Evolutionary conservation across 2,888 invertebrate genomes (phyloP).

Genomic region (Tipula unca): DNA sequence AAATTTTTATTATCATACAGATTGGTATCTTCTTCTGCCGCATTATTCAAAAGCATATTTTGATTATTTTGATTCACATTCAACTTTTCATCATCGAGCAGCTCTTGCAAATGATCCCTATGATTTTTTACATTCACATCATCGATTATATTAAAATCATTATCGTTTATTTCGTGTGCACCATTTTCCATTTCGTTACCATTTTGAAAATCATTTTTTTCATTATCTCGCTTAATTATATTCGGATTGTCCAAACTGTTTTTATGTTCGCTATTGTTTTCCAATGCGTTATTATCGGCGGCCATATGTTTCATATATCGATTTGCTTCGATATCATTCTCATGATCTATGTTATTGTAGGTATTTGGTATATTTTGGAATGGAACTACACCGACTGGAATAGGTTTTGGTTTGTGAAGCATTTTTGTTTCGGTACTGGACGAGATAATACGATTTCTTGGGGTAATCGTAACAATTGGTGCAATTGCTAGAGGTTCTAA

Average conservation of each 20-base stretch:
- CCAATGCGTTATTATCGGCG: neutral
- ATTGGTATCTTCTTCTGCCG: slow-evolving; percentile 33
- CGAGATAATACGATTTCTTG: neutral
- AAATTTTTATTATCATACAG: slow-evolving; percentile 32
- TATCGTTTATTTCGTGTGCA: slow-evolving; percentile 39
- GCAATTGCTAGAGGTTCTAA: neutral
- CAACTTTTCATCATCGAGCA: slow-evolving; percentile 29
- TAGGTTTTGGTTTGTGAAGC: slow-evolving; percentile 31
- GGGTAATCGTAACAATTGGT: neutral
- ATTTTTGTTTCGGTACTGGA: neutral
- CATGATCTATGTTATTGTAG: slow-evolving; percentile 27
- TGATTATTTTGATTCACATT: slow-evolving; percentile 27
- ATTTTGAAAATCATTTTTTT: slow-evolving; percentile 31
- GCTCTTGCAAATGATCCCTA: slow-evolving; percentile 26
- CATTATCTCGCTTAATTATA: slow-evolving; percentile 21
- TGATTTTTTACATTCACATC: slow-evolving; percentile 24
- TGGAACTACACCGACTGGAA: slow-evolving; percentile 36
- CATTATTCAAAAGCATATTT: slow-evolving; percentile 26
- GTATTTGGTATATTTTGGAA: slow-evolving; percentile 34
- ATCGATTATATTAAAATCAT: slow-evolving; percentile 34
- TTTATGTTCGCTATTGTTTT: neutral
- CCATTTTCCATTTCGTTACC: slow-evolving; percentile 35
- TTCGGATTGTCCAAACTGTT: neutral
- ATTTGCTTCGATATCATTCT: slow-evolving; percentile 19
- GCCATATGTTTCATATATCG: neutral